Conservation (phyloP, 2,113 vertebrate species). For the Gadus chalcogrammus region DNA sequence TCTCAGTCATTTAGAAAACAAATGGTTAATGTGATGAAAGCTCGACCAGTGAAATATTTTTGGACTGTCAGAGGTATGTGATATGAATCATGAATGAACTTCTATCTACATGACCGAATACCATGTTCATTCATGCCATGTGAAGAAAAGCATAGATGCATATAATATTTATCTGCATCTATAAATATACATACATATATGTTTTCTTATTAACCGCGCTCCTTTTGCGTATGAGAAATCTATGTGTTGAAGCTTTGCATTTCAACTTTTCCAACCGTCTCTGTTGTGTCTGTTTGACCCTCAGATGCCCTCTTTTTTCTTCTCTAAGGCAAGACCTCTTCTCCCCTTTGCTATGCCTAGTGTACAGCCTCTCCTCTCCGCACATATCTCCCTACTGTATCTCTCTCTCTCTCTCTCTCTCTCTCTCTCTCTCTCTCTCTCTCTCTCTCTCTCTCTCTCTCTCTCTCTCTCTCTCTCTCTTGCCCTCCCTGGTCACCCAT, state of each 20-base stretch:
- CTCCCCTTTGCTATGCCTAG: conserved; percentile 64
- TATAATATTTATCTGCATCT: too few species aligned
- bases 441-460: conserved; percentile 6
- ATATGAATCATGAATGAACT: conserved; percentile 49
- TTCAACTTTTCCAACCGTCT: conserved; percentile 62
- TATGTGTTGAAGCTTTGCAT: conserved; percentile 59
- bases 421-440: not conserved
- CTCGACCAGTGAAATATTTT: conserved; percentile 51
- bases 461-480: conserved; percentile 14
- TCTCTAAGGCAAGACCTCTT: conserved; percentile 76
- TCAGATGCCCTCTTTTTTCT: conserved; percentile 79
- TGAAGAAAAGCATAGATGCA: conserved; percentile 31
- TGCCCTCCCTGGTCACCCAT: conserved; percentile 22
- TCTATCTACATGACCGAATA: conserved; percentile 30
- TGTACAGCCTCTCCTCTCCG: conserved; percentile 44
- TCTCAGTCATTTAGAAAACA: not conserved
- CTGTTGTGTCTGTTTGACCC: conserved; percentile 73
- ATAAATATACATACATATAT: conserved; percentile 18
- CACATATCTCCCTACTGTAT: conserved; percentile 46
- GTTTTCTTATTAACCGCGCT: conserved; percentile 54
- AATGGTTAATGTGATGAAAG: conserved; percentile 53
- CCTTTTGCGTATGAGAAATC: conserved; percentile 51
- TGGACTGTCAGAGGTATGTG: conserved; percentile 44
- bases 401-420: conserved; percentile 29
- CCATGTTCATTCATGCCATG: conserved; percentile 45